Evolutionary conservation across 2,113 vertebrate genomes (phyloP), one percentile per base, ranked within the genome.

Genomic region (Eudyptes chrysolophus): DNA sequence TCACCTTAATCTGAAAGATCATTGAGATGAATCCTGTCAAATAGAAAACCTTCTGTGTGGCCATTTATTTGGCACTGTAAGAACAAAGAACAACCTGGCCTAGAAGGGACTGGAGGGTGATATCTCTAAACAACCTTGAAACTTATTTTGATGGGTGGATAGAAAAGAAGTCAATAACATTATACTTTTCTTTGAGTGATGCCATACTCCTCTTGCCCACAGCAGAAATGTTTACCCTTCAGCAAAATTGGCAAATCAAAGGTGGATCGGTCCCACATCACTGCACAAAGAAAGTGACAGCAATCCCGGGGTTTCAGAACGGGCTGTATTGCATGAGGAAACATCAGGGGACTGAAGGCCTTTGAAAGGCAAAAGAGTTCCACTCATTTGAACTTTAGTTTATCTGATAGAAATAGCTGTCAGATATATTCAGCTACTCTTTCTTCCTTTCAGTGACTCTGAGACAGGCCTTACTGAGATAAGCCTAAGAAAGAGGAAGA

Each of bases 401-500:
- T 95, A 98, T 97, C 98, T 97, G 98, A 98, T 97, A 92, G 93
- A 97, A 98, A 97, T 78, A 75, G 57, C 97, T 97, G 98, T 97
- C 98, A 97, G 93, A 95, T 97, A 77, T 78, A 95, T 93, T 97
- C 93, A 94, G 94, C 55, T 85, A 85, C 86, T 90, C 82, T 97
- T 97, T 97, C 93, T 95, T 96, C 79, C 80, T 97, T 96, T 92
- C 72, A 90, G 82, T 94, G 94, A 51, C 83, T 97, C 71, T 61
- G 57, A 94, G 94, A 92, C 57, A 84, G 74, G 58, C n/a, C 42
- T 95, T 83, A 94, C 36, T 81, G 94, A 95, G 97, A 97, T 97
- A 97, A 98, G 94, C 86, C 42, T 44, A 61, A 66, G n/a, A 88
- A 95, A 93, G 65, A 86, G 44, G 66, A 80, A 62, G 58, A 96